Conservation (phyloP, 2,888 invertebrate genomes). For the Elysia crispata region DNA sequence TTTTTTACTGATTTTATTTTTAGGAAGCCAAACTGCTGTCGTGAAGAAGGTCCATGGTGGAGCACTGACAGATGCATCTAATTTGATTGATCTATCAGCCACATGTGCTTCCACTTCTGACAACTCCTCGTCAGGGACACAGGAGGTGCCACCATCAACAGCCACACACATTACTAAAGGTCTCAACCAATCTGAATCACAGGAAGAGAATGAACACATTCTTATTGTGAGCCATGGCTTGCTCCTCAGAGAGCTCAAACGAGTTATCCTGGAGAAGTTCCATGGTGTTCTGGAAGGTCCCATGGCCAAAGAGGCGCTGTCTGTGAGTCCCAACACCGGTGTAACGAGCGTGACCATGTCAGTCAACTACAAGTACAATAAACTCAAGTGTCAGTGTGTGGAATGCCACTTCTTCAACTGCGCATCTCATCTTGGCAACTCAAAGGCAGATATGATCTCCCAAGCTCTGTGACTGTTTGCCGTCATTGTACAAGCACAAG, state of each 20-base stretch:
- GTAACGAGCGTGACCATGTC: constrained; percentile 63
- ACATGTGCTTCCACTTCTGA: constrained; percentile 64
- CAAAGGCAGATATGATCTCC: background rate
- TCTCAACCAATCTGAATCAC: background rate
- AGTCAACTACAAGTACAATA: constrained; percentile 47
- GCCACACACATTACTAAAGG: too few species aligned
- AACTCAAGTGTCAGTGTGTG: constrained; percentile 14
- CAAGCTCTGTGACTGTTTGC: constrained; percentile 14
- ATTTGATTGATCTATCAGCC: too few species aligned
- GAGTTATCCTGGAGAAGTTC: constrained; percentile 72
- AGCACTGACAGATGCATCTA: too few species aligned
- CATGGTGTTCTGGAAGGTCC: constrained; percentile 71
- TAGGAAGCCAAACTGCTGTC: too few species aligned
- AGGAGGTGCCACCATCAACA: background rate
- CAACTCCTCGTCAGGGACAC: background rate
- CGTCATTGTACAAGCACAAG: too few species aligned
- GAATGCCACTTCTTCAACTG: constrained; percentile 21
- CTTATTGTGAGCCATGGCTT: constrained; percentile 76
- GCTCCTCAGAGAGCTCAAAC: constrained; percentile 73
- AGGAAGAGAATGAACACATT: constrained; percentile 65
- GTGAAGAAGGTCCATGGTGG: too few species aligned
- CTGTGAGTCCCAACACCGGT: constrained; percentile 76
- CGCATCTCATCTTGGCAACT: background rate
- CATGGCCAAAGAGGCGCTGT: constrained; percentile 65
- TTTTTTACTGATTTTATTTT: background rate